Evolutionary conservation across 1,140 invertebrate genomes (phyloP).

Genomic region (Lethocerus indicus): DNA sequence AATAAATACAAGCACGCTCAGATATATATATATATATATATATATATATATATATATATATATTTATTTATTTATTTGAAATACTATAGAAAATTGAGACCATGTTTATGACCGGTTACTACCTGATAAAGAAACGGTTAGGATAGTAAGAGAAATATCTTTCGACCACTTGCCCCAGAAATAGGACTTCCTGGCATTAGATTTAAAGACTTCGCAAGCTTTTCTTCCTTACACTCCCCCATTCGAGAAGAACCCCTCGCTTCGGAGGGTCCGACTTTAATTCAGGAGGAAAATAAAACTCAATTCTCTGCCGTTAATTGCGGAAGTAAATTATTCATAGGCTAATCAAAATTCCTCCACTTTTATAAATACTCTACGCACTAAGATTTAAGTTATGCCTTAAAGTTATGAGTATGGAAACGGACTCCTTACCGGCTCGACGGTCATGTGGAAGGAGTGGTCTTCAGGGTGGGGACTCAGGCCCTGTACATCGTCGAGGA

Average conservation of each 20-base stretch:
- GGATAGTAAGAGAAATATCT: too few relatives aligned
- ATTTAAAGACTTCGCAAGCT: too few relatives aligned
- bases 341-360: neutral
- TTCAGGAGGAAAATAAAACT: neutral
- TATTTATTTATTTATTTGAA: neutral
- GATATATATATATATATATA: neutral
- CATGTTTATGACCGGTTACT: too few relatives aligned
- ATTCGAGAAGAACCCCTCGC: neutral
- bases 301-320: neutral
- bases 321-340: neutral
- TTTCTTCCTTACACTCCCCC: too few relatives aligned
- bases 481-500: slow-evolving; percentile 33
- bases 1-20: too few relatives aligned
- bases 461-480: slow-evolving; percentile 34
- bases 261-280: neutral
- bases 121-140: too few relatives aligned
- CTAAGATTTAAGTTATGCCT: neutral
- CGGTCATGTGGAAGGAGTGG: slow-evolving; percentile 37
- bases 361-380: neutral
- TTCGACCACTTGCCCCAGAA: too few relatives aligned
- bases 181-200: too few relatives aligned
- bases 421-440: slow-evolving; percentile 38
- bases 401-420: neutral
- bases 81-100: too few relatives aligned
- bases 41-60: slow-evolving; percentile 1